These are phyloP conservation scores for Schizothorax lantsangensis DNA, from an alignment of 2,797 vertebrate species.

Conservation along the genomic window DNA sequence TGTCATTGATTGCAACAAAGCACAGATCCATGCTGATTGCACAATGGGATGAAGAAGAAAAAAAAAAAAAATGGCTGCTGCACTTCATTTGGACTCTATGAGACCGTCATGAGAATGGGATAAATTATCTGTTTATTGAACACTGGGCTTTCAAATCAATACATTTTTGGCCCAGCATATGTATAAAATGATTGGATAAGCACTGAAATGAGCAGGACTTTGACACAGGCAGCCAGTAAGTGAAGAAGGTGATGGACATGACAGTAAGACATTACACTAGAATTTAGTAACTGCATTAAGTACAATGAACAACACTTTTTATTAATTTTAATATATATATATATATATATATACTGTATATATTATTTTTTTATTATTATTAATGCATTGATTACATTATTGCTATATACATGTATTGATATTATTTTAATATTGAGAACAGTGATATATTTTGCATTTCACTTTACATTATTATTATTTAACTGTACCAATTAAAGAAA, in stretches of 20 bases:
- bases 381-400: not conserved
- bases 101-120: not conserved
- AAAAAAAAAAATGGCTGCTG: not conserved
- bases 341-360: no score
- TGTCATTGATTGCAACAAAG: not conserved
- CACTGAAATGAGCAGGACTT: not conserved
- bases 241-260: not conserved
- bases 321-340: no score
- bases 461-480: no score
- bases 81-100: not conserved
- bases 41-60: not conserved
- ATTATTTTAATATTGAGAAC: no score
- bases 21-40: not conserved
- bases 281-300: not conserved
- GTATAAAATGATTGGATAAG: not conserved
- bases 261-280: not conserved
- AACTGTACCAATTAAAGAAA: no score
- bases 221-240: not conserved
- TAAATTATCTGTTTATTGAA: not conserved
- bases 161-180: not conserved
- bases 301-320: no score
- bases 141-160: not conserved
- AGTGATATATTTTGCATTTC: no score
- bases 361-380: no score
- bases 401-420: no score